Base-by-base conservation (phyloP, 2,888 invertebrate species). In the Agrochola litura region DNA sequence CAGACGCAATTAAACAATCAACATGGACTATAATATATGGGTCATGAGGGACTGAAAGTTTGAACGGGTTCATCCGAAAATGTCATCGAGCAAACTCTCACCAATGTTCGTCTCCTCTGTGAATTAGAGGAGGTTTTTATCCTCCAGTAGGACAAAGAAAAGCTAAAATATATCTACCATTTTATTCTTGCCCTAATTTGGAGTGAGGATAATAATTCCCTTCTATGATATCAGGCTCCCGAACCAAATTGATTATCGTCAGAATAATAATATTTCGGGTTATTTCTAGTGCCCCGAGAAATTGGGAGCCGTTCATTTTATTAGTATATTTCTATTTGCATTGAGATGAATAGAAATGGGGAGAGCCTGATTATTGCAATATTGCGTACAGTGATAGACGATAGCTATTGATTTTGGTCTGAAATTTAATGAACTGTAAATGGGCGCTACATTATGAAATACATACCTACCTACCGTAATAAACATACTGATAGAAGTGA, bases 161-260 rank as follows among this genome's bases (percentile, higher is more conserved):
- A 76, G 63, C 71, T n/a, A 63, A 56, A 56, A 49, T 56, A 71
- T 70, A 63, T 77, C n/a, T 61, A 49, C 56, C 30, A 63, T 41
- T 81, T 49, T 43, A 65, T n/a, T 60, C 58, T 49, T 16, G n/a
- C 3, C 43, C n/a, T 73, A 78, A 78, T 78, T 72, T 78, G 71
- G 52, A 83, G 64, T 41, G 22, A 43, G 37, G 43, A 56, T 43
- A 82, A 80, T 69, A 82, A 70, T 56, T 65, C 49, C 56, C 60
- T 25, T 49, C 63, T 60, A 25, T 30, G 70, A 68, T 70, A 67
- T 64, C 37, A 54, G 22, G 12, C 64, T 67, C 64, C 61, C 74
- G n/a, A 58, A 68, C 30, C 12, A 68, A 74, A 84, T 82, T 82
- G 84, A 79, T 74, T 84, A 84, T 66, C 60, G 25, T n/a, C 79